Evolutionary conservation across 2,888 invertebrate genomes (phyloP).

Genomic region (Dicranocentrus wangi): DNA sequence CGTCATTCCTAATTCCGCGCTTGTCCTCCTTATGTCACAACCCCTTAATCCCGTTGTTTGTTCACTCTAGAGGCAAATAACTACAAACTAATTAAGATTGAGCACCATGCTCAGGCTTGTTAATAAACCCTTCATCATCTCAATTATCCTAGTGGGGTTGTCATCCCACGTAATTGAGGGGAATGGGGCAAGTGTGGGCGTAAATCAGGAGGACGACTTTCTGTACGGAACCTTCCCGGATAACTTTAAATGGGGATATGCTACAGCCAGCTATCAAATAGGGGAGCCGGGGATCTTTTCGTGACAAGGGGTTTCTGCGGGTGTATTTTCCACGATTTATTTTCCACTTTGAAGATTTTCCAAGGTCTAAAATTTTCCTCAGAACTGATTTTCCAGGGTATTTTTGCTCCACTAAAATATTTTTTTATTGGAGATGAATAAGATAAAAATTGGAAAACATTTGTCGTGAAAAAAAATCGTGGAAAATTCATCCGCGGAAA

Average conservation of each 20-base stretch:
- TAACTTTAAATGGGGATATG: conserved; percentile 51
- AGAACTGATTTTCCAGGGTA: too few relatives aligned
- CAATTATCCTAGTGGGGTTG: neutral
- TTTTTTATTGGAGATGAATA: too few relatives aligned
- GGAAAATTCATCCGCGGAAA: too few relatives aligned
- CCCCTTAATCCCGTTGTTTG: neutral
- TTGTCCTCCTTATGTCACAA: conserved; percentile 11
- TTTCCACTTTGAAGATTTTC: too few relatives aligned
- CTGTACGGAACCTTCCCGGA: conserved; percentile 40
- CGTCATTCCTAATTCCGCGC: neutral
- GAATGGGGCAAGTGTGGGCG: neutral
- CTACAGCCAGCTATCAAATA: conserved; percentile 60
- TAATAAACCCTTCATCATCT: neutral
- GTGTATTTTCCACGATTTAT: too few relatives aligned
- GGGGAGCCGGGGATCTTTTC: too few relatives aligned
- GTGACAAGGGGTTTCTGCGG: too few relatives aligned
- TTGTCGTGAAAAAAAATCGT: too few relatives aligned
- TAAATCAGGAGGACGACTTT: conserved; percentile 36
- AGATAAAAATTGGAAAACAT: too few relatives aligned
- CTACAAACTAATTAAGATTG: conserved; percentile 15
- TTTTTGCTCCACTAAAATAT: too few relatives aligned
- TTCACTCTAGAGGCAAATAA: neutral
- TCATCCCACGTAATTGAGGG: neutral
- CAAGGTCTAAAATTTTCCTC: too few relatives aligned
- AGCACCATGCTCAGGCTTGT: conserved; percentile 1